A percentile compares a stretch with the other conserved stretches of the same genome.
Evolutionary conservation across 2,113 vertebrate genomes (phyloP).

Genomic region (Gallinago undulata): DNA sequence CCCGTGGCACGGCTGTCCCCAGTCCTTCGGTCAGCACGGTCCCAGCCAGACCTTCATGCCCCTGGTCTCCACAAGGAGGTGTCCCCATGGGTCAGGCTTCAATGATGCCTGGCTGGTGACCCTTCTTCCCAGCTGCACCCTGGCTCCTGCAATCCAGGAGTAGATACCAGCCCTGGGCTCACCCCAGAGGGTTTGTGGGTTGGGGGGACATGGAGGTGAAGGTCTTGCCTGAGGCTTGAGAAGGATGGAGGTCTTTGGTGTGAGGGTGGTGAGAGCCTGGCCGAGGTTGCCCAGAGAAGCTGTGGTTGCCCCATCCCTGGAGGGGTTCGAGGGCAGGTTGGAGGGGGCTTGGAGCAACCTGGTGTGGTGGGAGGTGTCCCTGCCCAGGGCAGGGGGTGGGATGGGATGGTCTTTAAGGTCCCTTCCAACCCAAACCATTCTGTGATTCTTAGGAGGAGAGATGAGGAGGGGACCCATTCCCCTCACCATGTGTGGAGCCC

Average conservation of each 20-base stretch:
- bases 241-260: background rate
- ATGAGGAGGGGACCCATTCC: background rate
- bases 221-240: background rate
- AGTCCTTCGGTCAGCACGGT: background rate
- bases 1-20: background rate
- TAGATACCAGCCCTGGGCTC: background rate
- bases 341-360: no score
- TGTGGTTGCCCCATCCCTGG: no score
- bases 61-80: background rate
- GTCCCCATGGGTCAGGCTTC: background rate
- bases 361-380: no score
- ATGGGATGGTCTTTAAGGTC: no score
- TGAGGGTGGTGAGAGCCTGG: no score
- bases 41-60: background rate
- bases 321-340: no score
- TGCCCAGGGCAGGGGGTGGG: no score
- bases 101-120: background rate
- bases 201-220: rapidly evolving
- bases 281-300: no score
- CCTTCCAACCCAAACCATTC: no score
- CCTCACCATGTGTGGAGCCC: rapidly evolving
- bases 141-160: background rate
- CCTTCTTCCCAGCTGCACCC: background rate
- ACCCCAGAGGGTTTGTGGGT: background rate
- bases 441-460: background rate